Base-by-base conservation (phyloP, 1,140 invertebrate species). In the Penaeus chinensis region DNA sequence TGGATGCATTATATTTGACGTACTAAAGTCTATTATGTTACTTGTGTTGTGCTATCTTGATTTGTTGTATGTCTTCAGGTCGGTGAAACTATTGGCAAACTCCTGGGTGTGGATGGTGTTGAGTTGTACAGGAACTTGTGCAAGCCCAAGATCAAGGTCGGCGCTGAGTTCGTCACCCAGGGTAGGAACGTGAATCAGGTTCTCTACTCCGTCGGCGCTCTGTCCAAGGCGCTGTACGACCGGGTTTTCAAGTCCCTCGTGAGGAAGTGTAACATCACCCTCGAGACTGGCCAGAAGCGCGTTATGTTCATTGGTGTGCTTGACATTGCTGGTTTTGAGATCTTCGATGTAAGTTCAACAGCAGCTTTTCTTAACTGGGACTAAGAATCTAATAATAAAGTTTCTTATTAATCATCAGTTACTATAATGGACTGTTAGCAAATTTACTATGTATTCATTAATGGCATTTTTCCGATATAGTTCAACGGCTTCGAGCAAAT, bases 81-180 rank as follows among this genome's bases (percentile, higher is more conserved):
- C 94, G 97, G 98, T 95, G 96, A 97, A 89, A 96, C 96, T 91
- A 97, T 98, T 77, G 96, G 97, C 89, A 98, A 97, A 93, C 94
- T 99, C 90, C 94, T 98, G 92, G 98, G 98, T 90, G 94, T 97
- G 88, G 96, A 98, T 91, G 95, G 95, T 91, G 93, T 94, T 87
- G 97, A 97, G 91, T 93, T 99, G 92, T 98, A 98, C 94, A 87
- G 66, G 61, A 66, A 63, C 60, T n/a, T 87, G 71, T 87, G 86
- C 42, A 87, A 87, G 62, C 86, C 86, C 19, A 87, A 87, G 80
- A 87, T 87, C 71, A 87, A 87, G 32, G 86, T 87, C 60, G 86
- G 86, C 4, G 60, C 80, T 8, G 86, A 87, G n/a, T 86, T 86
- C 47, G 84, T 86, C 27, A 86, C 84, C 18, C 98, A 98, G 94